Base-by-base conservation (phyloP, 2,797 vertebrate species). In the Linurgus olivaceus region DNA sequence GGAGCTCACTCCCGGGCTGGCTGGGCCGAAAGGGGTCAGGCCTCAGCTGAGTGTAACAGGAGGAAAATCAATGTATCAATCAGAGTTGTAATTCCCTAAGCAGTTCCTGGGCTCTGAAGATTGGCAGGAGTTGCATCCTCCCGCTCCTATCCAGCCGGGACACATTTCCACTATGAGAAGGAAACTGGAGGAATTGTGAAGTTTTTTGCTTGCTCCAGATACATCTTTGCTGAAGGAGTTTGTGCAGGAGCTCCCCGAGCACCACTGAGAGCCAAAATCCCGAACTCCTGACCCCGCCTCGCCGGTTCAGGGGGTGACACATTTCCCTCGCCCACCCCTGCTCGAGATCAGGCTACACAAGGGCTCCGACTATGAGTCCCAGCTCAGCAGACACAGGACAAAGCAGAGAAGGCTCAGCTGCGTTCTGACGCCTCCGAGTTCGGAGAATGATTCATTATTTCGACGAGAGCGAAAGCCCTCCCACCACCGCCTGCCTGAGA, bases 381-480 rank as follows among this genome's bases (percentile, higher is more conserved):
- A 35, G 80, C 84, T 67, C 17, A 24, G 88, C 77, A 92, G 77
- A 94, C 88, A 86, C 88, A 92, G 94, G 83, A 95, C 96, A 96
- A 96, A 94, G 88, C 91, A 14, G 66, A 40, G 74, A 65, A 79
- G 74, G 68, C 91, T 93, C 89, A 95, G 92, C 89, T 94, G 91
- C 55, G 17, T 93, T 96, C 95, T 84, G 81, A 93, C 68, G 93
- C 95, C 91, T 96, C 84, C 24, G 6, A 88, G 48, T 59, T 90
- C 2, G 42, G 63, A 96, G 94, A 94, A 96, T 86, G 94, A 95
- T 86, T 96, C 94, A 96, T 95, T 96, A 84, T 96, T 93, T 67
- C 12, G 2, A 72, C 3, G 11, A 90, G 83, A 90, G 67, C 6
- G 26, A 62, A 86, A 79, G 17, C 80, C 92, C 94, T 95, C 92